A percentile compares a stretch with the other conserved stretches of the same genome.
phyloP scores from a whole-genome alignment of 2,888 invertebrate species.

The Palloptera scutellata region DNA sequence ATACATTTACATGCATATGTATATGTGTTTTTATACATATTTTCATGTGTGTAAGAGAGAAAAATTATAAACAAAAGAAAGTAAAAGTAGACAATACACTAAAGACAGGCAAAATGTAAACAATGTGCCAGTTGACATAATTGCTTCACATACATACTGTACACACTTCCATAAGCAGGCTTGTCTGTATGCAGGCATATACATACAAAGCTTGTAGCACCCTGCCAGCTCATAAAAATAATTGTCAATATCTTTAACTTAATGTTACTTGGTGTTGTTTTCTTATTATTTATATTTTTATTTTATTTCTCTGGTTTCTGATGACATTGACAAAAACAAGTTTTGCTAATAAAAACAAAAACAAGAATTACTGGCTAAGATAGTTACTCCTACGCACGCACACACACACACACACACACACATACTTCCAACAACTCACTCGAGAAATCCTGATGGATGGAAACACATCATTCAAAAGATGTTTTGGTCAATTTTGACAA shows the following conservation, averaged over 20 bases:
- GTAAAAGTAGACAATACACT: too few relatives aligned
- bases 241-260: too few relatives aligned
- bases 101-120: conserved; percentile 16
- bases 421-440: background rate
- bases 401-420: conserved; percentile 1
- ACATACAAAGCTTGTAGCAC: too few relatives aligned
- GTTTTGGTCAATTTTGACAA: conserved; percentile 8
- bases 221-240: too few relatives aligned
- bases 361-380: background rate
- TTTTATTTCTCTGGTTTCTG: too few relatives aligned
- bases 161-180: too few relatives aligned
- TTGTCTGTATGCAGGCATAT: too few relatives aligned
- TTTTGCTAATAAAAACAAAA: background rate
- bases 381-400: background rate
- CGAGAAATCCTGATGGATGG: conserved; percentile 6
- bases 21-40: conserved; percentile 1
- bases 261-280: too few relatives aligned
- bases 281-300: too few relatives aligned
- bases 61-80: too few relatives aligned
- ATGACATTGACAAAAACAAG: background rate
- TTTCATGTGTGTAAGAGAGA: background rate
- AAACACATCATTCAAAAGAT: conserved; percentile 12
- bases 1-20: conserved; percentile 7
- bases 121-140: conserved; percentile 20
- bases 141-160: background rate